Conservation (phyloP, 64 coral and sea anemone species). For the Platygyra sinensis region DNA sequence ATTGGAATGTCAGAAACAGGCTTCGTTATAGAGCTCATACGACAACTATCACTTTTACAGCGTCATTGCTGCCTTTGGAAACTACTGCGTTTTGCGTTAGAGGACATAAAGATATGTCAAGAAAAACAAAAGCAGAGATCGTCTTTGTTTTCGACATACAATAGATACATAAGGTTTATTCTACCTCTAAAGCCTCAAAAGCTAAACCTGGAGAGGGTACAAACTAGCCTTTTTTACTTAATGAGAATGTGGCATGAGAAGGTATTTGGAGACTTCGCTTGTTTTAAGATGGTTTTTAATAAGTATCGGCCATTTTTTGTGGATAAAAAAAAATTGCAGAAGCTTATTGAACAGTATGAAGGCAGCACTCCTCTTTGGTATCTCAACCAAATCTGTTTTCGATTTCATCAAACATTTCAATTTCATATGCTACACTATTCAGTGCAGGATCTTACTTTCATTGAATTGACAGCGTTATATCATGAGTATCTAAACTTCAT, state of each 20-base stretch:
- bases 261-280: background rate
- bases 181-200: background rate
- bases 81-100: no score
- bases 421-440: background rate
- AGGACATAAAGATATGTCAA: background rate
- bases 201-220: background rate
- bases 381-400: background rate
- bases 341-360: background rate
- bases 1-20: no score
- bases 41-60: background rate
- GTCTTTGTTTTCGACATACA: background rate
- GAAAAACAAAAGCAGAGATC: background rate
- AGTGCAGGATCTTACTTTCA: background rate
- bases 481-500: background rate
- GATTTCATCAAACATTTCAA: background rate
- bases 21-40: background rate
- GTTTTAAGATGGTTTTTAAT: background rate
- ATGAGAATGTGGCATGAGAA: conserved; percentile 18
- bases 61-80: background rate
- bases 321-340: background rate
- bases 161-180: no score
- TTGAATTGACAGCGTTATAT: background rate
- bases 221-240: background rate
- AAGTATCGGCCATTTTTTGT: background rate
- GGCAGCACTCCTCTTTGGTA: background rate